Evolutionary conservation across 2,797 vertebrate genomes (phyloP), one percentile per base, ranked within the genome.

Genomic region (Clarias fuscus): DNA sequence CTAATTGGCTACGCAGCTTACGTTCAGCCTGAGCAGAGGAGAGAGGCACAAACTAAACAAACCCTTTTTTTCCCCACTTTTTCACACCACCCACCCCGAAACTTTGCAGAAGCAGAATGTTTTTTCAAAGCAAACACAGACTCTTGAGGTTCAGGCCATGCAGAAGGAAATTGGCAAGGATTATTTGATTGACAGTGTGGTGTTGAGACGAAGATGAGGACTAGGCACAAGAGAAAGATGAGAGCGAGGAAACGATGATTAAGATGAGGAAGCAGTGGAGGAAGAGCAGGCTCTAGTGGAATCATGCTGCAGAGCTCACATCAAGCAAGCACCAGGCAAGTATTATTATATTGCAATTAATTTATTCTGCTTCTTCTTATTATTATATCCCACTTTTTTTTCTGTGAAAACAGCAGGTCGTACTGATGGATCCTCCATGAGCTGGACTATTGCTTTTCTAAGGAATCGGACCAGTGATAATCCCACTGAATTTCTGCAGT

Each of bases 1-100:
- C 84, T 92, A 90, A 91, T 91, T 91, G 90, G 90, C 89, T 86
- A 89, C 70, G 90, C 75, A 40, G 90, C 86, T 89, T 92, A 91
- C 75, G 70, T 81, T 84, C 67, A 37, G 65, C 65, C 65, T 10
- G 24, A 59, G 56, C 40, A 87, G 76, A 71, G 77, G 48, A 84
- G 61, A 43, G 83, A 48, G 58, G 78, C 80, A 72, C 64, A 85
- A 67, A 85, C 67, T 82, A 88, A 84, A 86, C 76, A 84, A 85
- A 88, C 75, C 8, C 8, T 61, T 83, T 73, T 75, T 30, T n/a
- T 40, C 10, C 10, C 40, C 62, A 53, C 53, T 43, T 33, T 67
- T 65, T 56, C 56, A 40, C 82, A 30, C 84, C 68, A 30, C 62
- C 48, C 24, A 43, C 76, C 65, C 79, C 20, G 3, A 83, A 67